Conservation (phyloP, 2,113 vertebrate species). For the Clupea harengus region DNA sequence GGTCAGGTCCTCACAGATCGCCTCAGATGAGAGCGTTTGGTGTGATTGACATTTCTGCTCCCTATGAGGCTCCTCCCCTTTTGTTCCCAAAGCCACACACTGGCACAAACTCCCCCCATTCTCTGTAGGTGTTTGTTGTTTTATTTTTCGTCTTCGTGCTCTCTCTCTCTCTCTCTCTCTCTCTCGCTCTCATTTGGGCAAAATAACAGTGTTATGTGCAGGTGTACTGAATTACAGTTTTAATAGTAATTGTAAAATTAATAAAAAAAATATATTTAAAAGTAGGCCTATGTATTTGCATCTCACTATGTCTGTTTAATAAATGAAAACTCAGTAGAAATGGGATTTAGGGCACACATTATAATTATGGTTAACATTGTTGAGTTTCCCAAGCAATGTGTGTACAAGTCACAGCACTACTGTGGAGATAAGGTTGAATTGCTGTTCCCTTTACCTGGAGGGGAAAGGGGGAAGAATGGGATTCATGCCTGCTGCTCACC, state of each 20-base stretch:
- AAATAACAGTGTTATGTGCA: not conserved
- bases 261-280: too few species aligned
- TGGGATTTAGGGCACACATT: too few species aligned
- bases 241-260: too few species aligned
- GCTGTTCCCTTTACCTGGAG: not conserved
- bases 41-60: slow-evolving; percentile 98
- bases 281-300: too few species aligned
- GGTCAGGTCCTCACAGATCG: slow-evolving; percentile 99
- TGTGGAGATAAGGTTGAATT: not conserved
- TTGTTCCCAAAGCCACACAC: slow-evolving; percentile 70
- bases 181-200: not conserved
- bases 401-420: not conserved
- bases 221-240: not conserved
- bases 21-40: slow-evolving; percentile 89
- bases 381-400: not conserved
- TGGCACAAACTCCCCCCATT: not conserved
- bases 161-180: not conserved
- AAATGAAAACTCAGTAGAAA: too few species aligned
- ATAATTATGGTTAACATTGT: not conserved
- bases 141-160: slow-evolving; percentile 23
- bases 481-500: too few species aligned
- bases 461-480: not conserved
- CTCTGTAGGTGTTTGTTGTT: slow-evolving; percentile 31
- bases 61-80: slow-evolving; percentile 92
- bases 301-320: too few species aligned